Evolutionary conservation across 2,113 vertebrate species (phyloP), one percentile per base, ranked within the genome.

Genomic region (Nothocercus julius): DNA sequence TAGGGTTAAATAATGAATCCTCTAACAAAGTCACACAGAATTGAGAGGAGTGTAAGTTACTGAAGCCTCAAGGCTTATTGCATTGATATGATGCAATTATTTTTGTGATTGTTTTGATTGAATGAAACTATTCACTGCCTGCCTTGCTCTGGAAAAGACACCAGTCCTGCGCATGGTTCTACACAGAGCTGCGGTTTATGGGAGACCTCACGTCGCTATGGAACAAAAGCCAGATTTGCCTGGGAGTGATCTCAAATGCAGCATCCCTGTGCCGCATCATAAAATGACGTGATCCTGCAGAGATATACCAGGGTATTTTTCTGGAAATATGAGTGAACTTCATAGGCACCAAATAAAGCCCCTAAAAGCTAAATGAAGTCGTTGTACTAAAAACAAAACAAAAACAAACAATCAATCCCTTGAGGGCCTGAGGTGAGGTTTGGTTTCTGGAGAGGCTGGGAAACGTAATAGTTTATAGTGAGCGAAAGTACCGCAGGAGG

Each of bases 1-100:
- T 93, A 92, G 17, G 1, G 11, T 83, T 91, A 92, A 78, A 72
- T 91, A 90, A 92, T 69, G 75, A 89, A 88, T 91, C 63, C 77
- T 75, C 81, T 78, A 68, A 82, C 44, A 70, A 59, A 79, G 56
- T 84, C 85, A 74, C 56, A 73, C 30, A 72, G 72, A 81, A 30
- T 5, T 82, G 72, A 85, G 53, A 89, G 30, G 13, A 79, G 45
- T 42, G 27, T 42, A 61, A 90, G 62, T 80, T 82, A 91, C 40
- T 66, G 53, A 67, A 81, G 42, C 61, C 78, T 89, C 24, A 54
- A 66, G 84, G 59, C 36, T 91, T 92, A 75, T 32, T 91, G 16
- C 61, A 69, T 40, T 40, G n/a, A 61, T 67, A 36, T 0, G 0
- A 20, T 66, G 67, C 9, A 12, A 51, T 86, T 91, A 9, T 68